phyloP scores from a whole-genome alignment of 2,113 vertebrate genomes.

The Urocolius indicus region DNA sequence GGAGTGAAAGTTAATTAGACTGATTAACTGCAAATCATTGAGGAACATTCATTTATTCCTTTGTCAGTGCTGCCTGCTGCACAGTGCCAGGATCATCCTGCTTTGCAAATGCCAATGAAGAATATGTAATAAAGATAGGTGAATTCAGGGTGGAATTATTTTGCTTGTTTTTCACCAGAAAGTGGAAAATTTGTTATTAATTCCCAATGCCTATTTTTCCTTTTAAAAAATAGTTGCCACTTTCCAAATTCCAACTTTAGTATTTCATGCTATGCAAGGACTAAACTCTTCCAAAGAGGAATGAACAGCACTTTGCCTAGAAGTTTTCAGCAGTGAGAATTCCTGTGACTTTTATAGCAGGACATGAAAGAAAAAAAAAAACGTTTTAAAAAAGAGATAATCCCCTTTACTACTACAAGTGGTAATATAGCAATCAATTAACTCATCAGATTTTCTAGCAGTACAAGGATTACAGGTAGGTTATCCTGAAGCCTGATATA shows the following conservation, averaged over 20 bases:
- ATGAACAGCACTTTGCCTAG: not conserved
- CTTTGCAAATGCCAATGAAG: not conserved
- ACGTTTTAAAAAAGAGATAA: accelerated
- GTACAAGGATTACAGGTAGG: not conserved
- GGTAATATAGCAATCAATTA: not conserved
- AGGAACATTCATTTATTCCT: not conserved
- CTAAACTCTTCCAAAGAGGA: not conserved
- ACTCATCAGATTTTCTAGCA: not conserved
- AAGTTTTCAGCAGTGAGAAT: not conserved
- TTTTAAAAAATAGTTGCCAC: not conserved
- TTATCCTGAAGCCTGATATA: not conserved
- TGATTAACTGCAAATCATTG: not conserved
- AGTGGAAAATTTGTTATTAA: not conserved
- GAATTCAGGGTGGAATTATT: not conserved
- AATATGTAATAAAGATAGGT: not conserved
- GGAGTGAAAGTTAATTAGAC: not conserved
- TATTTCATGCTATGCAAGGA: not conserved
- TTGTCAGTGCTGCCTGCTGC: not conserved
- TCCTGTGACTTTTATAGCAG: not conserved
- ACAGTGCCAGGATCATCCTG: not conserved
- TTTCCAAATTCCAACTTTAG: not conserved
- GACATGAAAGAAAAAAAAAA: not conserved
- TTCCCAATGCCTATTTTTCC: not conserved
- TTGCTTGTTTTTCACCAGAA: not conserved
- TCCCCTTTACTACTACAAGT: not conserved